Evolutionary conservation across 2,113 vertebrate species (phyloP).

Genomic region (Phaetusa simplex): DNA sequence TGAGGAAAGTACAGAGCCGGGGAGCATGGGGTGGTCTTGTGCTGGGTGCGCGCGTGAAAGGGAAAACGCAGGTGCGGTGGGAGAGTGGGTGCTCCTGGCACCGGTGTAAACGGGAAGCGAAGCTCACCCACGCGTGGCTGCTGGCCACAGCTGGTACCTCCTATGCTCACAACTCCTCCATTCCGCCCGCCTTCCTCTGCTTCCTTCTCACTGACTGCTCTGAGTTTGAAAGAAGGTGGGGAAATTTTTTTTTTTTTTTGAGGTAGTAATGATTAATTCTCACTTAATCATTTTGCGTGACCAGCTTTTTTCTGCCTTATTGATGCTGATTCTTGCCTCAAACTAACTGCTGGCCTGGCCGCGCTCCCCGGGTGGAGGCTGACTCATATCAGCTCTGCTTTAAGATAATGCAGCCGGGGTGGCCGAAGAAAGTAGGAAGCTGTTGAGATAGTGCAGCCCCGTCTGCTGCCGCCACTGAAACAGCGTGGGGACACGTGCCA

Average conservation of each 20-base stretch:
- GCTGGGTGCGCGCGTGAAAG: background rate
- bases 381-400: background rate
- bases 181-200: background rate
- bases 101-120: fast-evolving
- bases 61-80: background rate
- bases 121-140: fast-evolving
- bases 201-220: background rate
- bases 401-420: background rate
- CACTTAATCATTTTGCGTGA: background rate
- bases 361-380: fast-evolving
- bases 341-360: background rate
- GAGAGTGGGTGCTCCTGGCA: background rate
- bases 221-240: background rate
- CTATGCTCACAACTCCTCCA: background rate
- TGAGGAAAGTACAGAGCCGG: background rate
- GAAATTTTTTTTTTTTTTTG: background rate
- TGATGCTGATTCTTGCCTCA: background rate
- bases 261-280: background rate
- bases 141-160: background rate
- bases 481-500: background rate
- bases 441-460: background rate
- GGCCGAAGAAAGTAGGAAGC: background rate
- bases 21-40: background rate
- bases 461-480: background rate
- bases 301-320: background rate